Evolutionary conservation across 2,113 vertebrate species (phyloP).

Genomic region (Athene noctua): DNA sequence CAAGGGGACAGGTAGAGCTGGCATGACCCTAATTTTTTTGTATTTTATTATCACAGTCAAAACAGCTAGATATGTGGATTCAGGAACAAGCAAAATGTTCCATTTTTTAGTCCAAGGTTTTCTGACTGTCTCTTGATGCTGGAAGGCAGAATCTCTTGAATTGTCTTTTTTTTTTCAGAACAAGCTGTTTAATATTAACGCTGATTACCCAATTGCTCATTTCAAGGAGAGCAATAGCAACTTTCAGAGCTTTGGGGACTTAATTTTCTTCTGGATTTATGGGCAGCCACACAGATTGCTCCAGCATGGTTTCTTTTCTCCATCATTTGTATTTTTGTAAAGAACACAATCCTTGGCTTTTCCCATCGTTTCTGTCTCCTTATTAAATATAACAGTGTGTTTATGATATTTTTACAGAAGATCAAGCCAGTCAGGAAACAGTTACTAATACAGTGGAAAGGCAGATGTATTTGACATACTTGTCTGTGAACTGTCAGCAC

Average conservation of each 20-base stretch:
- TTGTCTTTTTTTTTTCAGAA: neutral
- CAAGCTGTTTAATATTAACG: conserved; percentile 44
- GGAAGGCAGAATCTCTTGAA: conserved; percentile 11
- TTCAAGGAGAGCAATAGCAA: conserved; percentile 15
- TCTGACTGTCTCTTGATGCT: neutral
- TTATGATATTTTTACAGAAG: neutral
- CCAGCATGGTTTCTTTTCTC: neutral
- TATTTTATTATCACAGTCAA: neutral
- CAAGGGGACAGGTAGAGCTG: neutral
- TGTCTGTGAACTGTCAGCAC: conserved; percentile 24
- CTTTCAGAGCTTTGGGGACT: conserved; percentile 37
- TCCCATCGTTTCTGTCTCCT: neutral
- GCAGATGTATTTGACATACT: neutral
- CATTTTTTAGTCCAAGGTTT: neutral
- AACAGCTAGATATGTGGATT: neutral
- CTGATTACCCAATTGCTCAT: conserved; percentile 50
- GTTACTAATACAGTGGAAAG: neutral
- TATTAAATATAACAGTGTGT: neutral
- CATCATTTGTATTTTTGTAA: neutral
- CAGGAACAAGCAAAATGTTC: neutral
- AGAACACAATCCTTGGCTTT: neutral
- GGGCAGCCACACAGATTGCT: conserved; percentile 67
- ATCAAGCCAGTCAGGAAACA: neutral
- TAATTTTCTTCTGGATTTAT: conserved; percentile 54
- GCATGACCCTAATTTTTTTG: neutral